Conservation (phyloP, 1,140 invertebrate genomes). For the Ectropis grisescens region DNA sequence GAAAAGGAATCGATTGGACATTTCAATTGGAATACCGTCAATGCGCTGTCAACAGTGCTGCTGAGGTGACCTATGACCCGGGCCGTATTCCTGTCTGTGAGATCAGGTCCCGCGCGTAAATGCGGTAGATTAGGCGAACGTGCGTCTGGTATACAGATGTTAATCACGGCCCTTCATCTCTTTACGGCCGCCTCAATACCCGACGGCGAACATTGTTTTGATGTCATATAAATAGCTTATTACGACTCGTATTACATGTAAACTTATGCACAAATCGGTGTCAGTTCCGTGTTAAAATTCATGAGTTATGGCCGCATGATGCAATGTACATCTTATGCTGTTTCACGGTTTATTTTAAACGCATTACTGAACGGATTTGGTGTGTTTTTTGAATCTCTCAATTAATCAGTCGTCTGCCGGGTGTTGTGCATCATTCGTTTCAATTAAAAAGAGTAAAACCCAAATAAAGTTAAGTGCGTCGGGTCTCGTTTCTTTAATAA, state of each 20-base stretch:
- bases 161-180: slow-evolving; percentile 30
- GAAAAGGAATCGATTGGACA: slow-evolving; percentile 6
- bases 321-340: too few species aligned
- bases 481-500: slow-evolving; percentile 36
- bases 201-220: slow-evolving; percentile 30
- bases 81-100: not conserved
- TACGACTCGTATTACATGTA: slow-evolving; percentile 5
- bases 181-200: slow-evolving; percentile 34
- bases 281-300: slow-evolving; percentile 30
- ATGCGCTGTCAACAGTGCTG: slow-evolving; percentile 6
- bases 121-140: slow-evolving; percentile 17
- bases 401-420: slow-evolving; percentile 18
- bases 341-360: too few species aligned
- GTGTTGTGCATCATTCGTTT: slow-evolving; percentile 23
- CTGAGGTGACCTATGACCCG: slow-evolving; percentile 17
- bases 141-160: slow-evolving; percentile 39
- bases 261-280: slow-evolving; percentile 28
- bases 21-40: slow-evolving; percentile 21
- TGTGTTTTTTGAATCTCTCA: too few species aligned
- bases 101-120: not conserved
- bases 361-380: too few species aligned
- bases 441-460: slow-evolving; percentile 49
- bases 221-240: slow-evolving; percentile 43
- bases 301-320: not conserved
- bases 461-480: slow-evolving; percentile 40